Base-by-base conservation (phyloP, 2,797 vertebrate species). In the Lemur catta region DNA sequence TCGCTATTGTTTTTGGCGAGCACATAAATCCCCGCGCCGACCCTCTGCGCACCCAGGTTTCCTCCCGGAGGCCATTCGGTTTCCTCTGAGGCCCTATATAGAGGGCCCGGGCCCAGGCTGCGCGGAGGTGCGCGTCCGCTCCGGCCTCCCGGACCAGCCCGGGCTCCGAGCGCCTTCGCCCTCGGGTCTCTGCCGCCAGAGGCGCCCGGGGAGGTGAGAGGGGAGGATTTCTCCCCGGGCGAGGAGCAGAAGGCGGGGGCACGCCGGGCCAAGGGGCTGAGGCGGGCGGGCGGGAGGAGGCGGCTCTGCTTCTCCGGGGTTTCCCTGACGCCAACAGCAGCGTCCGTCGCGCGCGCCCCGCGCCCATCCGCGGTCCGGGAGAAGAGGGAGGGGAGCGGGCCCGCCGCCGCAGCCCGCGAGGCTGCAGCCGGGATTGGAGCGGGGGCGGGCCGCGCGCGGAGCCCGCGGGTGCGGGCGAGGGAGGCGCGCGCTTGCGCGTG, bases 1-100 rank as follows among this genome's bases (percentile, higher is more conserved):
- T 84, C 86, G 76, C 96, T 97, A 96, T 98, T 98, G 97, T 97
- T 97, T 95, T 94, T 97, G 97, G 97, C 97, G 26, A 72, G 96
- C 86, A 84, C 93, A 92, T 75, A 75, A 96, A 95, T 80, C 92
- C 91, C 84, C 18, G 50, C 41, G 69, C 84, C 95, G 97, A 94
- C 96, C 96, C 94, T 76, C 57, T 11, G 91, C 50, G 71, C 91
- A 59, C 93, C 94, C 97, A 72, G 96, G 89, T 86, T 98, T 97
- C 97, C 97, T 97, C 96, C 89, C 94, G 92, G 91, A 94, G 97
- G 95, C 97, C 97, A 79, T 94, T 95, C 33, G 52, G 75, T 38
- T 96, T 97, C 97, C 97, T 94, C 86, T 1, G 71, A 86, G 95
- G 96, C 96, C 95, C 95, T 94, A 97, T 94, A 94, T 96, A 97